Base-by-base conservation (phyloP, 1,140 invertebrate genomes). In the Bombus balteatus region DNA sequence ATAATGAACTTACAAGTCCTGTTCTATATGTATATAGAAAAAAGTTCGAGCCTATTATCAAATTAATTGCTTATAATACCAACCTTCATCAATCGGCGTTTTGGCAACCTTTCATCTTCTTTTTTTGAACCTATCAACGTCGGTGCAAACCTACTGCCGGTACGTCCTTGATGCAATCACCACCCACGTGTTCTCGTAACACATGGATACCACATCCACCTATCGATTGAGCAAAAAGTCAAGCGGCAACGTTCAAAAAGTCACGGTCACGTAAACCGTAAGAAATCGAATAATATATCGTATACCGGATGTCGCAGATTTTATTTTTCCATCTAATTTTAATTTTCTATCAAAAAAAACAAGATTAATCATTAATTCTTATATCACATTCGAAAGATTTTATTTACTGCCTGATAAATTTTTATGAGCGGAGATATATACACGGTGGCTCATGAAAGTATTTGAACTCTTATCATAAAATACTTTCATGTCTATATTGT, bases 111-210 rank as follows among this genome's bases (percentile, higher is more conserved):
- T 85, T 76, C 75, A 32, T 68, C 15, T 47, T 12, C n/a, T 47
- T 76, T 39, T 53, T 47, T 39, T 57, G 18, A 25, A 70, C 34
- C 43, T 18, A 74, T 87, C 47, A 32, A 65, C 15, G 18, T 70
- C 71, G 39, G 87, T 88, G 80, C 83, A 85, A 88, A 87, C 85
- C 76, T 82, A 83, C 85, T 70, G 65, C 78, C 74, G 85, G 83
- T 92, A 92, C 89, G 81, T 57, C 87, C 87, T 92, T 90, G 88
- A 78, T 85, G 43, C 59, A 80, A 39, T 79, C 75, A 78, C 75
- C 74, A 65, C 73, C 82, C 34, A 90, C 86, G 83, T 90, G 74
- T 85, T 80, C 62, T 81, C 32, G 41, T 59, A 57, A 37, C 39
- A 83, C 74, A 37, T 53, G 68, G 18, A 53, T 43, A 76, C 76